Percentiles rank a stretch among this genome's conserved stretches.
Evolutionary conservation across 2,888 invertebrate species (phyloP).

Genomic region (Auanema freiburgensis): DNA sequence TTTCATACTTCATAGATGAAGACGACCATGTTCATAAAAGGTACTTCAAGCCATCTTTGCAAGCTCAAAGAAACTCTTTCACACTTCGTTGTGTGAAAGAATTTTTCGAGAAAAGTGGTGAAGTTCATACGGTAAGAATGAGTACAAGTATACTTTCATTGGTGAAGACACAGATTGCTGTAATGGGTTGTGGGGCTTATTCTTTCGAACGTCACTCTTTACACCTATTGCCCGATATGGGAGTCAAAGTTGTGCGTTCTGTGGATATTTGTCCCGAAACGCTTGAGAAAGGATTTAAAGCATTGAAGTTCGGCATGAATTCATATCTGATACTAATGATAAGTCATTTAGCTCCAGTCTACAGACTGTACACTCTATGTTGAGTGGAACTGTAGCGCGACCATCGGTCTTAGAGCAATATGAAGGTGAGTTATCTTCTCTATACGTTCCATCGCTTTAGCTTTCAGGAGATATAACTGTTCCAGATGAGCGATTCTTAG

Average conservation of each 20-base stretch:
- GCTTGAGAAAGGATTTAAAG: conserved; percentile 23
- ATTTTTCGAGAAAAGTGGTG: too few relatives aligned
- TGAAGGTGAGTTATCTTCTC: background rate
- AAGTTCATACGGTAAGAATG: too few relatives aligned
- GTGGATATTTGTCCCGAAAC: conserved; percentile 34
- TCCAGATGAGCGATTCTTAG: conserved; percentile 30
- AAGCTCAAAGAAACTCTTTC: conserved; percentile 10
- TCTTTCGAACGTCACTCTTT: conserved; percentile 27
- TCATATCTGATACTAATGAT: too few relatives aligned
- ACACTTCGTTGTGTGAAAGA: too few relatives aligned
- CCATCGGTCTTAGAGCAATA: conserved; percentile 15
- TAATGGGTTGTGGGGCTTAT: conserved; percentile 42
- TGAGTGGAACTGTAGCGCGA: conserved; percentile 2
- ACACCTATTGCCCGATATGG: conserved; percentile 14
- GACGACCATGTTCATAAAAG: too few relatives aligned
- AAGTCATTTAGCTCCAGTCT: background rate
- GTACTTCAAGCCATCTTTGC: conserved; percentile 15
- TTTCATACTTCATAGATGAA: too few relatives aligned
- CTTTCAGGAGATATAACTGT: conserved; percentile 29
- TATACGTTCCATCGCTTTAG: too few relatives aligned
- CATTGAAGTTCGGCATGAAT: background rate
- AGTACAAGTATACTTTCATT: too few relatives aligned
- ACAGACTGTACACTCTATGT: conserved; percentile 1
- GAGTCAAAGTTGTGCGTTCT: conserved; percentile 25
- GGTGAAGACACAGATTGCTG: conserved; percentile 18